These are phyloP conservation scores for Isaurus tuberculatus DNA, from an alignment of 92 coral and sea anemone species.

Conservation along the genomic window DNA sequence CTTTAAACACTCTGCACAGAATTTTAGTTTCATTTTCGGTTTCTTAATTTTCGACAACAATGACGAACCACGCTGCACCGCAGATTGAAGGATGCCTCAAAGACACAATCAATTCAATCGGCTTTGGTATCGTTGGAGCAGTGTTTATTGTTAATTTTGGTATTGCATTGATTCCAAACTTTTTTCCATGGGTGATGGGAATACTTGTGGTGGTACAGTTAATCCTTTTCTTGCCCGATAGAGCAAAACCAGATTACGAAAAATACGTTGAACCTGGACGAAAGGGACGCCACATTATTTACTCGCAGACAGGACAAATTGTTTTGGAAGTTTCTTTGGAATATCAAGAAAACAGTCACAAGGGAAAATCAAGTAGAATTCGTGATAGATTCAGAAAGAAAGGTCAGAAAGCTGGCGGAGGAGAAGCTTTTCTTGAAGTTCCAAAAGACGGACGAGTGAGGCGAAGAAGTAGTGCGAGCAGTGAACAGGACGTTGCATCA, in stretches of 20 bases:
- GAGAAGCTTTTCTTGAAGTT: conserved; percentile 36
- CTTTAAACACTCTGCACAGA: conserved; percentile 4
- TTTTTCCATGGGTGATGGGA: conserved; percentile 36
- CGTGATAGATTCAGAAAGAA: conserved; percentile 40
- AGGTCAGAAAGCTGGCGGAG: conserved; percentile 20
- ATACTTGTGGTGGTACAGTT: conserved; percentile 31
- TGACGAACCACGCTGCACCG: conserved; percentile 27
- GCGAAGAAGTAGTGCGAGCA: conserved; percentile 29
- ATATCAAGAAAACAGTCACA: neutral
- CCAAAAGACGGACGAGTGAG: conserved; percentile 32
- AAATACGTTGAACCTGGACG: conserved; percentile 21
- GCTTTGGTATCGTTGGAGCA: conserved; percentile 21
- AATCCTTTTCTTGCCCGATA: conserved; percentile 29
- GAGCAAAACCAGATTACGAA: conserved; percentile 34
- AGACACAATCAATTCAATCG: conserved; percentile 32
- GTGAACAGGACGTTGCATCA: neutral
- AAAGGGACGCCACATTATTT: conserved; percentile 34
- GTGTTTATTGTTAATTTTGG: conserved; percentile 31
- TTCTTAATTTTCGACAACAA: neutral
- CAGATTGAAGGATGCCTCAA: conserved; percentile 46
- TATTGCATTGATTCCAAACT: conserved; percentile 39
- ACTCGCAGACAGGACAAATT: conserved; percentile 27
- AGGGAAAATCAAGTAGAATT: conserved; percentile 22
- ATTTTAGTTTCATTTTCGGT: neutral
- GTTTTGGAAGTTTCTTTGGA: conserved; percentile 27